phyloP scores from a whole-genome alignment of 2,888 invertebrate species.

The Heteromyza rotundicornis region DNA sequence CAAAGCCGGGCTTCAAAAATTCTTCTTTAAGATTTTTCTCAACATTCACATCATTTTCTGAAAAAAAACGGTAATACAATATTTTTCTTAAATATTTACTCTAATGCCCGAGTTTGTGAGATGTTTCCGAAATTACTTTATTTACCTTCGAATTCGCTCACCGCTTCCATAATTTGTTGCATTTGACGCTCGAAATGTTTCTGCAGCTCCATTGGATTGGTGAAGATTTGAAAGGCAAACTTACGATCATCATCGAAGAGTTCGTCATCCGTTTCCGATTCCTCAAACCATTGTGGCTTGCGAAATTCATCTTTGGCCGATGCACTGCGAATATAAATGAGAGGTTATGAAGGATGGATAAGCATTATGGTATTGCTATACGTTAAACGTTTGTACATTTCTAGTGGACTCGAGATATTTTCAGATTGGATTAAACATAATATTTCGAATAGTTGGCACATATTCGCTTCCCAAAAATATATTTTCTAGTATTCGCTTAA shows the following conservation, averaged over 20 bases:
- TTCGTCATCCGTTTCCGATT: constrained; percentile 62
- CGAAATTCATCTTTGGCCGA: constrained; percentile 59
- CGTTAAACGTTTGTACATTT: too few species aligned
- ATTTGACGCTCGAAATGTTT: constrained; percentile 69
- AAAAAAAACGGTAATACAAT: constrained; percentile 9
- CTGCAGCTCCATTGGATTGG: constrained; percentile 68
- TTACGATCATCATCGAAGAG: constrained; percentile 59
- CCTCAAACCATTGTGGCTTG: constrained; percentile 62
- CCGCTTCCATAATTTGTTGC: constrained; percentile 65
- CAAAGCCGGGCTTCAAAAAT: constrained; percentile 66
- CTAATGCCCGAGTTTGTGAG: background rate
- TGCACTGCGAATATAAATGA: too few species aligned
- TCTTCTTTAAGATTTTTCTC: constrained; percentile 63
- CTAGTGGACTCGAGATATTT: too few species aligned
- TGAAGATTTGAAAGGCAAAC: constrained; percentile 66
- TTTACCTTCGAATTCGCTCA: constrained; percentile 60
- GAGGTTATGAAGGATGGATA: too few species aligned
- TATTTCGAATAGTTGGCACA: too few species aligned
- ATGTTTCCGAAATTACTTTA: background rate
- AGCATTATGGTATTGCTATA: too few species aligned
- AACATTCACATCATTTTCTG: constrained; percentile 44
- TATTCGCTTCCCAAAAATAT: too few species aligned
- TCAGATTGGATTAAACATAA: too few species aligned
- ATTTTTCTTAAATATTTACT: background rate
- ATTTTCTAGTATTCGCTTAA: too few species aligned